phyloP scores from a whole-genome alignment of 2,797 vertebrate genomes.

The Diceros bicornis region DNA sequence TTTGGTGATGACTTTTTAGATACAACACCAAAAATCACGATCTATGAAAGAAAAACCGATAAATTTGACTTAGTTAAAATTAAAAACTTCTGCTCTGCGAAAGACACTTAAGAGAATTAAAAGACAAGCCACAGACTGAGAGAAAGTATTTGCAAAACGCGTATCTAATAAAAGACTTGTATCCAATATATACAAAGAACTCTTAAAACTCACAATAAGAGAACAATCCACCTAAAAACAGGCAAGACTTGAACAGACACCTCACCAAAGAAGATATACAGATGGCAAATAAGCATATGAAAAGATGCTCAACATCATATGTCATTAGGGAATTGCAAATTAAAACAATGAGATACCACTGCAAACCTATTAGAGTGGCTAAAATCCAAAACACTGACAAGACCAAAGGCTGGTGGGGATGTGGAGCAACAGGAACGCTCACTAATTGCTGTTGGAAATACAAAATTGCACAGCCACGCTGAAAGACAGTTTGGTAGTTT shows the following conservation, averaged over 20 bases:
- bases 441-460: not conserved
- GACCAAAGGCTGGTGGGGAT: not conserved
- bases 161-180: not conserved
- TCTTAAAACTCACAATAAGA: conserved; percentile 54
- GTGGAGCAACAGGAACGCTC: not conserved
- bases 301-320: not conserved
- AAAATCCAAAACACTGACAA: conserved; percentile 47
- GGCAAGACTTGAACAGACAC: not conserved
- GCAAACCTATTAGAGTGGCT: not conserved
- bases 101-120: not conserved
- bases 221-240: not conserved
- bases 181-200: not conserved
- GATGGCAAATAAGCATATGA: conserved; percentile 6
- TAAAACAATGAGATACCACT: not conserved
- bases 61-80: not conserved
- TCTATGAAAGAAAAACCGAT: not conserved
- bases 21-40: not conserved
- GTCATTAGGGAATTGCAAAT: not conserved
- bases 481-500: conserved; percentile 7
- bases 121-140: not conserved
- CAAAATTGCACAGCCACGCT: not conserved
- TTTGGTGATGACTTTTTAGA: not conserved
- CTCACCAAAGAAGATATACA: not conserved
- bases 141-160: conserved; percentile 2
- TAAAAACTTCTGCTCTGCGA: not conserved